These are phyloP conservation scores for Sitta europaea DNA, from an alignment of 2,113 vertebrate genomes.

Conservation along the genomic window DNA sequence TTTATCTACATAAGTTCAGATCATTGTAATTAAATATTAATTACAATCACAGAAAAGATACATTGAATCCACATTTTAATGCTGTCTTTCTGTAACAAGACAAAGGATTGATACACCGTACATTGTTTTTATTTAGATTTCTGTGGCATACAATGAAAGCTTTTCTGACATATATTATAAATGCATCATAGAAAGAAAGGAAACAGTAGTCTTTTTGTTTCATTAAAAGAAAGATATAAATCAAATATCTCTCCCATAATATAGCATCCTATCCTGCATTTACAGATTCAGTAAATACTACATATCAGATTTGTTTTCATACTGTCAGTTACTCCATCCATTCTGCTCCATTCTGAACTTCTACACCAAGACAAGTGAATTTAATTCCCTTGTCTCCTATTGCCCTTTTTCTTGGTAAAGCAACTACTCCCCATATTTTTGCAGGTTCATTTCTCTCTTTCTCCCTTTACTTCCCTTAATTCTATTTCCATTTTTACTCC, in stretches of 20 bases:
- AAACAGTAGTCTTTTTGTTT: background rate
- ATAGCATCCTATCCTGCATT: background rate
- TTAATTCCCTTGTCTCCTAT: fast-evolving
- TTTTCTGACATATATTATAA: background rate
- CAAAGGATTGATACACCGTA: background rate
- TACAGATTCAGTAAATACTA: background rate
- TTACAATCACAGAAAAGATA: background rate
- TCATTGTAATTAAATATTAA: background rate
- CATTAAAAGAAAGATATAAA: background rate
- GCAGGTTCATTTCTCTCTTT: background rate
- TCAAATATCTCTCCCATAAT: background rate
- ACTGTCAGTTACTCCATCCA: background rate
- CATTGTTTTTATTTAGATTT: background rate
- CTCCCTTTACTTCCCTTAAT: background rate
- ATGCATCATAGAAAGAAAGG: background rate
- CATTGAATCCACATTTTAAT: background rate
- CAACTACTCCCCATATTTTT: background rate
- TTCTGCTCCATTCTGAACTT: background rate
- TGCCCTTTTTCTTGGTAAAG: background rate
- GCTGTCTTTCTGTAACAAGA: background rate
- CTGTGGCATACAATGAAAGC: background rate
- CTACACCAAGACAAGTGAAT: background rate
- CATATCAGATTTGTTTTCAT: background rate
- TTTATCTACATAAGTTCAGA: background rate
- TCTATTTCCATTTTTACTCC: background rate